Conservation (phyloP, 2,888 invertebrate species). For the Brenthis hecate region DNA sequence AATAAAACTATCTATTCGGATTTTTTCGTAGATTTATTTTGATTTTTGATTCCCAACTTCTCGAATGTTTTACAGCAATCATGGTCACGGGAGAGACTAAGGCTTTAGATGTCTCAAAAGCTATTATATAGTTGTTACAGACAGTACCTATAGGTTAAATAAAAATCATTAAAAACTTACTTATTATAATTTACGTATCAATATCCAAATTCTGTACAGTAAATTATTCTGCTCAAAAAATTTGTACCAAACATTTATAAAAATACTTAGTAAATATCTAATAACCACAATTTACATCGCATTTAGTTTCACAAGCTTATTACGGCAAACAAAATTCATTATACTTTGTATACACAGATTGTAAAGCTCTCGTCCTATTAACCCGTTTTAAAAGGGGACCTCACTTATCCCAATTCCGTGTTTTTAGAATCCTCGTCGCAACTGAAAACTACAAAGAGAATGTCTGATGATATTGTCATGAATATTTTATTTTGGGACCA, state of each 20-base stretch:
- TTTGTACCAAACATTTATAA: neutral
- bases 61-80: too few relatives aligned
- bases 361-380: constrained; percentile 27
- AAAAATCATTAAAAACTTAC: too few relatives aligned
- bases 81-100: too few relatives aligned
- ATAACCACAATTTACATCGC: neutral
- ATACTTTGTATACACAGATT: constrained; percentile 10
- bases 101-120: too few relatives aligned
- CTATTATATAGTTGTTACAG: too few relatives aligned
- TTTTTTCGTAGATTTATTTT: too few relatives aligned
- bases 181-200: too few relatives aligned
- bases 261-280: neutral
- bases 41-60: too few relatives aligned
- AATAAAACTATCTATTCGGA: too few relatives aligned
- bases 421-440: constrained; percentile 25
- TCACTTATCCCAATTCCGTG: constrained; percentile 19
- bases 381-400: constrained; percentile 30
- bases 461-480: constrained; percentile 35
- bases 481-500: constrained; percentile 35
- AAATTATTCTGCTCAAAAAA: neutral
- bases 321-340: constrained; percentile 1
- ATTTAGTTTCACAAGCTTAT: neutral
- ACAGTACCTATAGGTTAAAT: too few relatives aligned
- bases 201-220: too few relatives aligned
- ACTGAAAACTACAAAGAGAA: constrained; percentile 35